Percentiles rank a stretch among this genome's conserved stretches.
Conservation (phyloP, 2,113 vertebrate genomes). For the Seriola aureovittata region DNA sequence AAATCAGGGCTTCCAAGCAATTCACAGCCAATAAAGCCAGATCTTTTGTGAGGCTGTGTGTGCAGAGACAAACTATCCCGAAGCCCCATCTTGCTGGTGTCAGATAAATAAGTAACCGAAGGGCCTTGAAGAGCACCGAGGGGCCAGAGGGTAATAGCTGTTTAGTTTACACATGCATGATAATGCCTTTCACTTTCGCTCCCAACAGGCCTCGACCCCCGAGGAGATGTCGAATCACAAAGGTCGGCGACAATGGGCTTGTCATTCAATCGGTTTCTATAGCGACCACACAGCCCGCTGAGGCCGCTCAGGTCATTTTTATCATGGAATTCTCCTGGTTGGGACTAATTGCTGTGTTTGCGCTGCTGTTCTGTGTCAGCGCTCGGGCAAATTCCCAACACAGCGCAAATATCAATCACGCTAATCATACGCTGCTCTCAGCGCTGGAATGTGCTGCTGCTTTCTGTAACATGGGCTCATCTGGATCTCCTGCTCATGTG, state of each 20-base stretch:
- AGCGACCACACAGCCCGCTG: conserved; percentile 47
- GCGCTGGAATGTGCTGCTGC: conserved; percentile 39
- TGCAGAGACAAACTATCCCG: conserved; percentile 25
- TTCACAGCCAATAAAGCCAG: conserved; percentile 51
- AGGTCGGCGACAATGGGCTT: conserved; percentile 71
- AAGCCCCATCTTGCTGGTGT: conserved; percentile 58
- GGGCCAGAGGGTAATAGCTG: conserved; percentile 72
- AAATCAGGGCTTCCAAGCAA: conserved; percentile 36
- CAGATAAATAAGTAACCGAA: conserved; percentile 71
- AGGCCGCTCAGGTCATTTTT: conserved; percentile 65
- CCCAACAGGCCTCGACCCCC: conserved; percentile 51
- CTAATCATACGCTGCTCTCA: conserved; percentile 64
- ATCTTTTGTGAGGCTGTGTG: conserved; percentile 51
- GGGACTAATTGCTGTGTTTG: conserved; percentile 77
- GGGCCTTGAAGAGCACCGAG: conserved; percentile 51
- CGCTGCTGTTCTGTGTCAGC: conserved; percentile 62
- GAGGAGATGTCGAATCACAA: conserved; percentile 62
- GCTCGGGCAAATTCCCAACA: conserved; percentile 65
- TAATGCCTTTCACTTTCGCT: conserved; percentile 72
- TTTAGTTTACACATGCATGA: conserved; percentile 76
- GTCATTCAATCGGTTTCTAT: conserved; percentile 74
- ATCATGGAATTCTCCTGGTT: conserved; percentile 56
- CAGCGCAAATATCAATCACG: conserved; percentile 72
- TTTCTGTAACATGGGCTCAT: conserved; percentile 2
- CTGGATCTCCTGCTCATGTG: conserved; percentile 18